Evolutionary conservation across 2,888 invertebrate species (phyloP), one percentile per base, ranked within the genome.

Genomic region (Eurytoma adleriae): DNA sequence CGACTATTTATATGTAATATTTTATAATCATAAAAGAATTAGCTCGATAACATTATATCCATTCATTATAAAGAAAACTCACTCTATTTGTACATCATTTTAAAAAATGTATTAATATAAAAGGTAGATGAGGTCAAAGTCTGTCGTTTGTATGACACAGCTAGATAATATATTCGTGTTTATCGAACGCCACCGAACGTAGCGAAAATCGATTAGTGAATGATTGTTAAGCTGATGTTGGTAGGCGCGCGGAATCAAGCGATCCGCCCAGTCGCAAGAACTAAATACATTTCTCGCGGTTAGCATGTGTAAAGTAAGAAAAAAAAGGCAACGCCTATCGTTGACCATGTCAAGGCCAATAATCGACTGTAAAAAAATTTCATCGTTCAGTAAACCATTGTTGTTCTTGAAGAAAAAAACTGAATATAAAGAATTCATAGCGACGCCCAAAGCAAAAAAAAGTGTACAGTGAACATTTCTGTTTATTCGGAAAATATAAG

Each of bases 101-200:
- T 30, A 54, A 50, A 56, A 50, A 59, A 10, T 75, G 62, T 72
- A 78, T 70, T 50, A 66, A 61, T 66, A 54, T 48, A 62, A 77
- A 73, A 78, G 66, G 69, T 79, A 76, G 30, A 59, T 67, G 72
- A 74, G 74, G 71, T 81, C 40, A 20, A 76, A 82, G 76, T 79
- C 79, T 79, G 81, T 79, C 73, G 69, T 78, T 77, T 73, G 66
- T 54, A 57, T 74, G 78, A 67, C 67, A 75, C 66, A 67, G 27
- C 74, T 81, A 81, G 74, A 54, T 70, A 75, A 72, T 69, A 72
- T 61, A 68, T 57, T 75, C 57, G 56, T 81, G 71, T 81, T 81
- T 24, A 72, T 75, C 30, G 57, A 68, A 57, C 56, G 64, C 56
- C 61, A 75, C 64, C 13, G 54, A 67, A 78, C 24, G 24, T 78